These are phyloP conservation scores for Drosophila asahinai DNA, from an alignment of 1,140 invertebrate species.

Conservation along the genomic window DNA sequence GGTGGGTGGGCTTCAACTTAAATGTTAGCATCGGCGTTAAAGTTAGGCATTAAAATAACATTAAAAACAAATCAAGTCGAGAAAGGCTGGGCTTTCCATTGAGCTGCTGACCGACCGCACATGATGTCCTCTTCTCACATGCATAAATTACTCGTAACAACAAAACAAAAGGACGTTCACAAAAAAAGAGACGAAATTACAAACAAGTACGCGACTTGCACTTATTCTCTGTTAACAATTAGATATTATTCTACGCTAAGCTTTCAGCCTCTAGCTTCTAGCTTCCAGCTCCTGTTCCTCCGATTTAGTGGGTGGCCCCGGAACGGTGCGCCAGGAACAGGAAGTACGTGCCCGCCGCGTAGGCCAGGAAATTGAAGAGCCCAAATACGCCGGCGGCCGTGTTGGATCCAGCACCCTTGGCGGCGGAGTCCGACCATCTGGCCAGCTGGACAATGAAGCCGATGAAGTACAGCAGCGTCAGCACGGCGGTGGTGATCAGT, in stretches of 20 bases:
- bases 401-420: conserved; percentile 86
- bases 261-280: conserved; percentile 12
- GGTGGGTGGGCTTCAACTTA: conserved; percentile 45
- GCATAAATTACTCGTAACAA: conserved; percentile 41
- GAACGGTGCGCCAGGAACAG: conserved; percentile 91
- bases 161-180: conserved; percentile 17
- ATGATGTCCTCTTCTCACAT: conserved; percentile 6
- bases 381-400: conserved; percentile 93
- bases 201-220: conserved; percentile 43
- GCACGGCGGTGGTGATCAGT: conserved; percentile 90
- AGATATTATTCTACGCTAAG: conserved; percentile 52
- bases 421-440: conserved; percentile 86
- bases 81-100: conserved; percentile 15
- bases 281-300: neutral
- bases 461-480: conserved; percentile 90
- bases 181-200: conserved; percentile 31
- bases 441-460: conserved; percentile 92
- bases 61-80: conserved; percentile 72
- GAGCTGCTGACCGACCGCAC: conserved; percentile 9
- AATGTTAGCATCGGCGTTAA: conserved; percentile 67
- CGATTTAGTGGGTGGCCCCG: conserved; percentile 79
- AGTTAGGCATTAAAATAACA: conserved; percentile 76
- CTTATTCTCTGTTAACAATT: conserved; percentile 56
- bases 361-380: conserved; percentile 92
- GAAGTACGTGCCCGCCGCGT: conserved; percentile 91